phyloP scores from a whole-genome alignment of 2,797 vertebrate genomes.

The Alosa sapidissima region DNA sequence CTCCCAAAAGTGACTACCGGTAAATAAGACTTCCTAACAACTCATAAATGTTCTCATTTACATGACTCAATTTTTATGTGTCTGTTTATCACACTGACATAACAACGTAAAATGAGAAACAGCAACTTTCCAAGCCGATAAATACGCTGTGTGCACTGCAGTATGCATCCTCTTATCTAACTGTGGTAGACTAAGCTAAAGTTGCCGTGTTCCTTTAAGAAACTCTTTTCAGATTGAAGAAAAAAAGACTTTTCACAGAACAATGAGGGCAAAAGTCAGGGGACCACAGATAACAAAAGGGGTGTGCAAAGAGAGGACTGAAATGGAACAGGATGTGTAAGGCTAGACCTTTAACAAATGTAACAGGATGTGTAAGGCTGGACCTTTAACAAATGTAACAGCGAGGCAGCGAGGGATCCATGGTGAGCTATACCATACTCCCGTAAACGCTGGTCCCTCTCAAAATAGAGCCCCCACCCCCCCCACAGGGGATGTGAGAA shows the following conservation, averaged over 20 bases:
- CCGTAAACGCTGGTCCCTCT: neutral
- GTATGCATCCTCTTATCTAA: too few relatives aligned
- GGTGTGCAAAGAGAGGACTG: neutral
- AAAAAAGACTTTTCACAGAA: neutral
- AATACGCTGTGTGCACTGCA: too few relatives aligned
- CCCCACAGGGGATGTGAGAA: neutral
- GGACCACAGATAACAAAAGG: neutral
- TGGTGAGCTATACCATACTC: neutral
- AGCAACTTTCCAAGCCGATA: too few relatives aligned
- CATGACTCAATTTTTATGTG: too few relatives aligned
- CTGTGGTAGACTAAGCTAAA: too few relatives aligned
- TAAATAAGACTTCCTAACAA: too few relatives aligned
- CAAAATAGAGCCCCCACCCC: neutral
- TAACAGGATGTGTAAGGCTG: neutral
- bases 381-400: neutral
- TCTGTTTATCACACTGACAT: too few relatives aligned
- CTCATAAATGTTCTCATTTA: too few relatives aligned
- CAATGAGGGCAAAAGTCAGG: slow-evolving; percentile 14
- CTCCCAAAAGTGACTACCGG: too few relatives aligned
- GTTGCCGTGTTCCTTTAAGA: neutral
- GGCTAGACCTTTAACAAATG: neutral
- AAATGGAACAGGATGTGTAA: neutral
- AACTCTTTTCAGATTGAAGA: neutral
- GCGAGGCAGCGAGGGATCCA: neutral
- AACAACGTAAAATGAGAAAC: too few relatives aligned